phyloP scores from a whole-genome alignment of 2,113 vertebrate species.

The Cygnus atratus region DNA sequence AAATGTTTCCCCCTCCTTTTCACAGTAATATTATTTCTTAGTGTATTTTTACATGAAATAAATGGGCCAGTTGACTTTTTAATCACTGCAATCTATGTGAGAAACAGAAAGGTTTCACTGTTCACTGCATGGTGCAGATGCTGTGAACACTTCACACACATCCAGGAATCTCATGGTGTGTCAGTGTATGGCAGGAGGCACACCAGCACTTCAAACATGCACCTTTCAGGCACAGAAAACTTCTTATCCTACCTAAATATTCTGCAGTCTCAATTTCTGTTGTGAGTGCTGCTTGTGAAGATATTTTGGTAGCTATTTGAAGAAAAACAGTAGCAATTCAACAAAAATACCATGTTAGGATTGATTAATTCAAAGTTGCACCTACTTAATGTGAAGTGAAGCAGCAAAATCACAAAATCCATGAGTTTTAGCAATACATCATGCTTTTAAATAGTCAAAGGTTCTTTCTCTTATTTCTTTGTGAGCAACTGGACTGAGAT shows the following conservation, averaged over 20 bases:
- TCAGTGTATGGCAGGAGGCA: not conserved
- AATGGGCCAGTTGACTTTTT: not conserved
- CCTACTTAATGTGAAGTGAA: not conserved
- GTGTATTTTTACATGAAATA: not conserved
- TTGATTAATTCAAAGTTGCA: not conserved
- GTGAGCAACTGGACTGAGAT: not conserved
- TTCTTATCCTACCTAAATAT: not conserved
- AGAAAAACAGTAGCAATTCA: not conserved
- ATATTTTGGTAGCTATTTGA: not conserved
- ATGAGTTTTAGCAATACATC: not conserved
- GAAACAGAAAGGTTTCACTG: not conserved
- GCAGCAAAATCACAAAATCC: not conserved
- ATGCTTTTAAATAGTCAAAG: not conserved
- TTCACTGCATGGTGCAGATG: fast-evolving
- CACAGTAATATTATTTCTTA: not conserved
- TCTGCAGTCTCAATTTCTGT: not conserved
- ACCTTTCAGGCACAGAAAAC: not conserved
- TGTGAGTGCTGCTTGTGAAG: not conserved
- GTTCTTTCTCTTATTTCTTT: not conserved
- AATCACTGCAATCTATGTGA: not conserved
- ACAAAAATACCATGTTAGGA: not conserved
- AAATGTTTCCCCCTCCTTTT: not conserved
- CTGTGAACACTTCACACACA: no score
- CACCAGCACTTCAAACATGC: fast-evolving
- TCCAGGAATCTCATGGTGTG: not conserved